A percentile compares a stretch with the other conserved stretches of the same genome.
These are phyloP conservation scores for Tympanoctomys barrerae DNA, from an alignment of 2,797 vertebrate genomes.

Conservation along the genomic window DNA sequence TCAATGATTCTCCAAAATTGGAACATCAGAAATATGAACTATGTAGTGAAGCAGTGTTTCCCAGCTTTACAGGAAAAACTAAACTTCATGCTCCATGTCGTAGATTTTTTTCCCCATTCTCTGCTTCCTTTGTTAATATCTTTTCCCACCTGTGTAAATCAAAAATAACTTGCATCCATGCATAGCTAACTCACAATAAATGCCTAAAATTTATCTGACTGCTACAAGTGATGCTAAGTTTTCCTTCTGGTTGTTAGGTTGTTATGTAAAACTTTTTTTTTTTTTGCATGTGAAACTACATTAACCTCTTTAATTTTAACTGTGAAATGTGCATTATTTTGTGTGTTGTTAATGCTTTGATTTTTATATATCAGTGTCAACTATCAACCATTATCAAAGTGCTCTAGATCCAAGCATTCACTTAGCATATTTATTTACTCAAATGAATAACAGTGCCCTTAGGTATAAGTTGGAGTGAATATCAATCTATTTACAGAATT, in stretches of 20 bases:
- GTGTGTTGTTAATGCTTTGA: not conserved
- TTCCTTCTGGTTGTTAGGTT: not conserved
- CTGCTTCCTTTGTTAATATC: not conserved
- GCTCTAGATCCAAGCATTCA: not conserved
- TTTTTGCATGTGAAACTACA: not conserved
- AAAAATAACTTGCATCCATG: not conserved
- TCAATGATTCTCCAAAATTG: conserved; percentile 42
- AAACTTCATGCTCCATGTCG: not conserved
- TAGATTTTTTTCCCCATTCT: not conserved
- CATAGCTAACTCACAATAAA: not conserved
- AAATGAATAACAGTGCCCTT: not conserved
- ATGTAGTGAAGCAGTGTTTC: not conserved
- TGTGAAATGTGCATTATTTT: not conserved
- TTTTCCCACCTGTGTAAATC: not conserved
- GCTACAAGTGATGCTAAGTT: not conserved
- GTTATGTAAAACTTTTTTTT: not conserved
- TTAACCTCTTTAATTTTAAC: not conserved
- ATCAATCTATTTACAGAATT: not conserved
- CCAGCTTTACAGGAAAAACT: not conserved
- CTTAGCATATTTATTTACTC: conserved; percentile 5
- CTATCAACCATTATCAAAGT: not conserved
- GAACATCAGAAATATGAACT: not conserved
- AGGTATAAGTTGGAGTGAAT: not conserved
- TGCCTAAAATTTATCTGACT: not conserved
- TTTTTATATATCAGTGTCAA: not conserved